Conservation (phyloP, 2,113 vertebrate species). For the Amphiprion percula region DNA sequence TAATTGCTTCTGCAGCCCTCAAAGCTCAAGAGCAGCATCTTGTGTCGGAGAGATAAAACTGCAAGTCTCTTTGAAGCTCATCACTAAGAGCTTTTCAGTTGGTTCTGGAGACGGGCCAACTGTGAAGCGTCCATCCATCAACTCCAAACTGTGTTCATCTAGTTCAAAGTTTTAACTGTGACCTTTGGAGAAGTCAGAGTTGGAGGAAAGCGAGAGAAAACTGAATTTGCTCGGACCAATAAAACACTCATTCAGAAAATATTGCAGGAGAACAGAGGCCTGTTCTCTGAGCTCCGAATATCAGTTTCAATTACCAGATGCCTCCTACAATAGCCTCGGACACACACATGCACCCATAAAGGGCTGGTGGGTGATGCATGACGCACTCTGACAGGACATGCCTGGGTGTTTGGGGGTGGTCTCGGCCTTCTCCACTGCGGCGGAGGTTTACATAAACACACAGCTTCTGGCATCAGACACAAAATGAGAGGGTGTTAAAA, state of each 20-base stretch:
- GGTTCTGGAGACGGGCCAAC: not conserved
- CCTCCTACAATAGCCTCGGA: not conserved
- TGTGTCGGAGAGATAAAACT: slow-evolving; percentile 66
- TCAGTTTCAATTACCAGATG: not conserved
- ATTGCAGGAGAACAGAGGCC: not conserved
- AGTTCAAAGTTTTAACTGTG: not conserved
- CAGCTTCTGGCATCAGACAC: slow-evolving; percentile 49
- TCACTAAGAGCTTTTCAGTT: not conserved
- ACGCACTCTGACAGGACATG: slow-evolving; percentile 24
- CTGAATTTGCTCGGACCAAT: not conserved
- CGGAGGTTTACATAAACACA: slow-evolving; percentile 58
- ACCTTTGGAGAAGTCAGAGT: not conserved
- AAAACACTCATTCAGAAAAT: not conserved
- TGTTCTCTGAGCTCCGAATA: not conserved
- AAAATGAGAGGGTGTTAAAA: slow-evolving; percentile 62
- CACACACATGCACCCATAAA: not conserved
- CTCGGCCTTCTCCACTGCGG: slow-evolving; percentile 30
- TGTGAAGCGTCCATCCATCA: not conserved
- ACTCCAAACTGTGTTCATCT: not conserved
- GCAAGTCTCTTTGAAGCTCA: slow-evolving; percentile 23
- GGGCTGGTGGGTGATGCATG: slow-evolving; percentile 6
- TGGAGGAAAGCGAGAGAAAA: not conserved
- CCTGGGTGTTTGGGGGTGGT: slow-evolving; percentile 52
- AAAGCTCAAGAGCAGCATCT: slow-evolving; percentile 78
- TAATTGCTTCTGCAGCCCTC: not conserved